These are phyloP conservation scores for Mustela nigripes DNA, from an alignment of 2,113 vertebrate genomes.

Conservation along the genomic window DNA sequence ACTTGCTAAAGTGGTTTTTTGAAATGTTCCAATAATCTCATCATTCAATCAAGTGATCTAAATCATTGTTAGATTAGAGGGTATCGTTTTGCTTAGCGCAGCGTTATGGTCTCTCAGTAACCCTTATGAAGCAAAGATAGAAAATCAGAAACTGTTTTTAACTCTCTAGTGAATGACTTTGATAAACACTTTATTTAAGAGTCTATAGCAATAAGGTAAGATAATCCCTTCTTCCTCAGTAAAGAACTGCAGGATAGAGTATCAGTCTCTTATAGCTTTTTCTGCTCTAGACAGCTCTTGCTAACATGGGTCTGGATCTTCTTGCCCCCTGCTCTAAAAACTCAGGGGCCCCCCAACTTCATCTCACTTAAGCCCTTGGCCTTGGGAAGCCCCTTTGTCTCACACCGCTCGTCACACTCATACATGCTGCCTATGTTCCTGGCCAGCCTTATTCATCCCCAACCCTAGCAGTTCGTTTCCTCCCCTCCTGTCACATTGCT, in stretches of 20 bases:
- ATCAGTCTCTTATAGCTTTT: neutral
- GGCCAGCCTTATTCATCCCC: neutral
- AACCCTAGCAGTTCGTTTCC: neutral
- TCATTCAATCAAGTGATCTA: neutral
- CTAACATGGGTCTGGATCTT: neutral
- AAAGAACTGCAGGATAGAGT: neutral
- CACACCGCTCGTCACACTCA: neutral
- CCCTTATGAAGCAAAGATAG: neutral
- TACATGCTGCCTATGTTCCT: neutral
- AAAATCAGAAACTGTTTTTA: slow-evolving; percentile 19
- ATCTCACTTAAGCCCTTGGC: neutral
- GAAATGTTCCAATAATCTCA: neutral
- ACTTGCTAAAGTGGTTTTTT: neutral
- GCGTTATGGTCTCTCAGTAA: neutral
- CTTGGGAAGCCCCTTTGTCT: neutral
- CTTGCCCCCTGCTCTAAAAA: neutral
- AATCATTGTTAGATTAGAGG: neutral
- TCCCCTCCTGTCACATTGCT: neutral
- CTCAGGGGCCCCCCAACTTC: neutral
- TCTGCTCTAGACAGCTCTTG: neutral
- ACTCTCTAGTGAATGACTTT: slow-evolving; percentile 21
- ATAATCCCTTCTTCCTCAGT: neutral
- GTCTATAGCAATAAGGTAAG: neutral
- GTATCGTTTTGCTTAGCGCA: neutral
- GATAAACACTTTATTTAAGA: neutral